These are phyloP conservation scores for Netelia inedita DNA, from an alignment of 2,888 invertebrate species.

Conservation along the genomic window DNA sequence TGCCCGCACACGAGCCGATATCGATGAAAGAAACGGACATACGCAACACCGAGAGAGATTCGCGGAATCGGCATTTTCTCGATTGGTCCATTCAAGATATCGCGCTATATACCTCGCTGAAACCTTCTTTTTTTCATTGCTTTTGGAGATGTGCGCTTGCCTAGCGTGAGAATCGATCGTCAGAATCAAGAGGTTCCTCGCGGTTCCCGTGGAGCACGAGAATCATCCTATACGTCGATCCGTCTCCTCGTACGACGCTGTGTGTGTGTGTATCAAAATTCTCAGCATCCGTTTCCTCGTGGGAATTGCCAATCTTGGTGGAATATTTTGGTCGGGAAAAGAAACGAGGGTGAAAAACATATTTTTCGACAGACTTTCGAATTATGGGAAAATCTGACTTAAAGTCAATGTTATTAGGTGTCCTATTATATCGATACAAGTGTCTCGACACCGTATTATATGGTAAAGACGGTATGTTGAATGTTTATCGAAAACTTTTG, in stretches of 20 bases:
- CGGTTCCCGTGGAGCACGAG: background rate
- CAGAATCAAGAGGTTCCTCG: background rate
- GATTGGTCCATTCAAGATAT: conserved; percentile 49
- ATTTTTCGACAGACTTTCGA: background rate
- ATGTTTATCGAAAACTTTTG: background rate
- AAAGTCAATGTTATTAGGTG: background rate
- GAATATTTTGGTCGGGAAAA: background rate
- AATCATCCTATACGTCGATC: conserved; percentile 43
- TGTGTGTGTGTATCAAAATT: background rate
- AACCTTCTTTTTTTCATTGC: conserved; percentile 11
- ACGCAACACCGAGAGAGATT: conserved; percentile 20
- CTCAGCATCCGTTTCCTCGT: conserved; percentile 14
- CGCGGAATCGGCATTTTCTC: conserved; percentile 62
- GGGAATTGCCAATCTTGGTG: conserved; percentile 12
- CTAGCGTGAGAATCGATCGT: conserved; percentile 35
- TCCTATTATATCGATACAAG: background rate
- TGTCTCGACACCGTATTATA: background rate
- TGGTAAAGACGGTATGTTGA: background rate
- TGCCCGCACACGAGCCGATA: background rate
- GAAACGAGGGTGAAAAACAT: background rate
- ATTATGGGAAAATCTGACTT: background rate
- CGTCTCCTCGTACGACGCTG: background rate
- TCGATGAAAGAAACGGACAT: conserved; percentile 1
- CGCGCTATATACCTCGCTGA: background rate
- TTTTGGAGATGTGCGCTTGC: background rate